Evolutionary conservation across 2,113 vertebrate genomes (phyloP), one percentile per base, ranked within the genome.

Genomic region (Toxotes jaculatrix): DNA sequence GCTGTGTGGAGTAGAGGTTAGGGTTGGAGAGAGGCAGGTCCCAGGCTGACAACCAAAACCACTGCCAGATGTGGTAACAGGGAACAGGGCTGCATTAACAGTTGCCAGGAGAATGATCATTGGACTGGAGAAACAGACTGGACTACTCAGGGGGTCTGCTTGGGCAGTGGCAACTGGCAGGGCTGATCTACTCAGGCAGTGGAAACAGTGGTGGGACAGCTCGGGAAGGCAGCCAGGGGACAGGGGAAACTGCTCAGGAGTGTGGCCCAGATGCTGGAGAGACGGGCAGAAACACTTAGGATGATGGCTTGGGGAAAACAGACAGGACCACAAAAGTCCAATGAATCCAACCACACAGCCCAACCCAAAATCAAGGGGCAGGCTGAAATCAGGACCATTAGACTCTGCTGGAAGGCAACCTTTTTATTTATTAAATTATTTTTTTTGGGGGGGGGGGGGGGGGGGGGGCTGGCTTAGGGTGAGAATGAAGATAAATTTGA

Each of bases 81-180:
- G 77, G 32, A 74, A 38, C 66, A 73, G 43, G 9, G 36, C 34
- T 77, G 16, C 4, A 51, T 32, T 23, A 12, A 65, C 42, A 80
- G 63, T 56, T 71, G 78, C 82, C 91, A 92, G 73, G 38, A 87
- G 79, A 61, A 84, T 88, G 86, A 87, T 89, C 71, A 84, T 36
- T 87, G 60, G 85, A 83, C 55, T 77, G 34, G 64, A 70, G 79
- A 71, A 79, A 86, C 73, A 86, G 78, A 42, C 80, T 85, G 74
- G 74, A 78, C 56, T 27, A 59, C 83, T 77, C 49, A 66, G 23
- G 60, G 62, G 68, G 49, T 72, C 72, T 82, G 80, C 57, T 53
- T 86, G 63, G 83, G 60, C 60, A 81, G 36, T 61, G 61, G 68
- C 61, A 83, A 82, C 74, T 82, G 80, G 80, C 83, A 80, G 59